Conservation (phyloP, 2,113 vertebrate species). For the Cepphus grylle region DNA sequence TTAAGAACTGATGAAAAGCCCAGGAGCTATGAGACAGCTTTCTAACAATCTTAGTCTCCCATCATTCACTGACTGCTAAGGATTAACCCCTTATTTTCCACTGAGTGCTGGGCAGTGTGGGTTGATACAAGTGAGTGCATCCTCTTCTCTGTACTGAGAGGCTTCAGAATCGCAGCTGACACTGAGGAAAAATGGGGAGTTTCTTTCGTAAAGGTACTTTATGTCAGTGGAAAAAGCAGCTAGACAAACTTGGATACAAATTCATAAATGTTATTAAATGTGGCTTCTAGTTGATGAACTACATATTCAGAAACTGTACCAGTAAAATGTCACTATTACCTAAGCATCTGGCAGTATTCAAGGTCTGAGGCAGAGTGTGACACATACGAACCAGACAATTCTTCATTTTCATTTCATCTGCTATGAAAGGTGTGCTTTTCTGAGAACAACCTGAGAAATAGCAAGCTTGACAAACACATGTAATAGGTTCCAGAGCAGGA, state of each 20-base stretch:
- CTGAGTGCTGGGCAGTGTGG: accelerated
- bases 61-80: not conserved
- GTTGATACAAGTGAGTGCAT: not conserved
- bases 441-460: not conserved
- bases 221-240: not conserved
- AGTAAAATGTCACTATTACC: not conserved
- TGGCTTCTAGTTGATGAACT: not conserved
- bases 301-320: accelerated
- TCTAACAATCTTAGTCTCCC: not conserved
- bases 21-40: not conserved
- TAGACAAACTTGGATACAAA: not conserved
- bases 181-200: accelerated
- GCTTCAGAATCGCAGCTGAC: not conserved
- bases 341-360: not conserved
- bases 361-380: not conserved
- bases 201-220: not conserved
- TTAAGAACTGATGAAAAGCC: not conserved
- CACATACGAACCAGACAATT: not conserved
- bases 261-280: not conserved
- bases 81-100: not conserved
- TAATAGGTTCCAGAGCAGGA: not conserved
- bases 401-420: not conserved
- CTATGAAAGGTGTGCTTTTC: not conserved
- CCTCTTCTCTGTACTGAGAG: not conserved
- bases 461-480: not conserved